Base-by-base conservation (phyloP, 2,888 invertebrate genomes). In the Dynastes hyllus region DNA sequence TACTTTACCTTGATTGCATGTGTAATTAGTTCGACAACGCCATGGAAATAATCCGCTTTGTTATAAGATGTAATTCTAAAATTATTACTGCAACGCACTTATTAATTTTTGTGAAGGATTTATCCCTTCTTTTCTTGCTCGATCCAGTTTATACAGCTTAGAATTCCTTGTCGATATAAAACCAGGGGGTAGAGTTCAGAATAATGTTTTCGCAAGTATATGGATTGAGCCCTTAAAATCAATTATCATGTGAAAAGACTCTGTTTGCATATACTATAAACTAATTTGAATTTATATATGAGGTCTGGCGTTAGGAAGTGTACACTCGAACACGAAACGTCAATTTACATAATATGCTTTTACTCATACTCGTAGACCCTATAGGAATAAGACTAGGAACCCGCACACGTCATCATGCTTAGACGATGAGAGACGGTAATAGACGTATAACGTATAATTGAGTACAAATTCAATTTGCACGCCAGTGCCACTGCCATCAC, bases 251-350 rank as follows among this genome's bases (percentile, higher is more conserved):
- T 53, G 53, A 70, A 70, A 40, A n/a, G 55, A 37, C 13, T 70
- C n/a, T 32, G 53, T 70, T 70, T 53, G 66, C 66, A 53, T 53
- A 53, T 55, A 53, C 53, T 70, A 50, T 53, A 70, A 70, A 70
- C 53, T 70, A 70, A 70, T 70, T 70, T 70, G 53, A 70, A 70
- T 70, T 70, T 70, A 70, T 70, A 55, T 70, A 53, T 70, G 65
- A 29, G 6, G 32, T 22, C 55, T 22, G 16, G 53, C 53, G 53
- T 16, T 16, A 13, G 53, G 53, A 53, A 55, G 0, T 58, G 22
- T 58, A 58, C 22, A 58, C 27, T 58, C 9, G 55, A 58, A 58
- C 22, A 16, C 55, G 55, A 58, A 58, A 58, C 5, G 4, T 58
- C 55, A 58, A 58, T 58, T 58, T 58, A 22, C 55, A 58, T 58